Percentiles rank a stretch among this genome's conserved stretches.
Conservation (phyloP, 2,888 invertebrate species). For the Stenotaenia linearis region DNA sequence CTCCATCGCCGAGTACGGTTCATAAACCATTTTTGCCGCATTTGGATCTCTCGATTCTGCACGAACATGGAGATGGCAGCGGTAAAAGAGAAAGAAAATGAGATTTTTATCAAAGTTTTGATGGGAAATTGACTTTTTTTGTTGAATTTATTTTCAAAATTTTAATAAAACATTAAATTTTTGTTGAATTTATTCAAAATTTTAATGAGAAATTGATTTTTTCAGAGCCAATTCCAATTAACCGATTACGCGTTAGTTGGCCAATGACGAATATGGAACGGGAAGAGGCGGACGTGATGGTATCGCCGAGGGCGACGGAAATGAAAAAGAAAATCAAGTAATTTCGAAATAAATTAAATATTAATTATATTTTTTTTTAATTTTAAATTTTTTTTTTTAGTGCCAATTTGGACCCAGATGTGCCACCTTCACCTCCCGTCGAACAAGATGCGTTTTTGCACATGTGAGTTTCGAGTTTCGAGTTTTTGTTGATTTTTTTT, state of each 20-base stretch:
- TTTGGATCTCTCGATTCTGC: constrained; percentile 56
- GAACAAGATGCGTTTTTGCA: constrained; percentile 47
- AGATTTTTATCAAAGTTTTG: no score
- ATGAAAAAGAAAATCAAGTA: constrained; percentile 38
- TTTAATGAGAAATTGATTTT: no score
- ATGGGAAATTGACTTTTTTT: neutral
- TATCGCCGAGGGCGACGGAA: constrained; percentile 59
- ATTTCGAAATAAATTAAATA: neutral
- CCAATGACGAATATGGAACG: constrained; percentile 28
- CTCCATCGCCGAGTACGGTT: constrained; percentile 44
- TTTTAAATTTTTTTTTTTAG: constrained; percentile 47
- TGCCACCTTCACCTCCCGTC: constrained; percentile 53
- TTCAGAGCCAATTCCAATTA: constrained; percentile 36
- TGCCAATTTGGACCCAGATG: constrained; percentile 52
- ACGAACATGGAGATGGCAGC: constrained; percentile 55
- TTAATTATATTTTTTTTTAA: neutral
- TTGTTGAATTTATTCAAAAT: no score
- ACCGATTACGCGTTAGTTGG: constrained; percentile 35
- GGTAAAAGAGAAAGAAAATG: constrained; percentile 42
- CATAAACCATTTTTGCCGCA: constrained; percentile 46
- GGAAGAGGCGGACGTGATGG: constrained; percentile 48
- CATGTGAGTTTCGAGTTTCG: constrained; percentile 34
- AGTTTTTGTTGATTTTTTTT: neutral
- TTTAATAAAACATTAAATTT: no score
- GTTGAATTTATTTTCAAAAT: neutral